These are phyloP conservation scores for Lucilia cuprina DNA, from an alignment of 1,140 invertebrate species.

Conservation along the genomic window DNA sequence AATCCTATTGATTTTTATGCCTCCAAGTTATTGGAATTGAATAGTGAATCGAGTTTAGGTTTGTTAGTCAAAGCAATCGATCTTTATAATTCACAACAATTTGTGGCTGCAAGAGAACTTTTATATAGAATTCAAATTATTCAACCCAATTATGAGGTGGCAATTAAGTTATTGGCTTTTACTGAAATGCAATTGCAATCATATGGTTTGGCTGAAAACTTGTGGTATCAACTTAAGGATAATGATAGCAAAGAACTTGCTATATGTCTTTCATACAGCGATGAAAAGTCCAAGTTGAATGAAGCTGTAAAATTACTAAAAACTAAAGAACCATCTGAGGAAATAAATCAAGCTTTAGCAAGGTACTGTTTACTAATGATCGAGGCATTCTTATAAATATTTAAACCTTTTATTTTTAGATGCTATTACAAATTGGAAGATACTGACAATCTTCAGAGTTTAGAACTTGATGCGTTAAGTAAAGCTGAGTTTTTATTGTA, in stretches of 20 bases:
- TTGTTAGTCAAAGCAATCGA: conserved; percentile 69
- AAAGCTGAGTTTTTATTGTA: conserved; percentile 52
- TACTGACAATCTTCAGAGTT: conserved; percentile 38
- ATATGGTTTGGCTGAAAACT: conserved; percentile 50
- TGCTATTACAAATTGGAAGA: conserved; percentile 49
- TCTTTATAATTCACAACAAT: conserved; percentile 64
- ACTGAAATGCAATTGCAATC: conserved; percentile 55
- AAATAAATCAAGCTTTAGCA: conserved; percentile 34
- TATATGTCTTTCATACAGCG: conserved; percentile 49
- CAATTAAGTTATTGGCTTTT: conserved; percentile 49
- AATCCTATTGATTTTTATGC: conserved; percentile 63
- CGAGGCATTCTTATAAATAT: not conserved
- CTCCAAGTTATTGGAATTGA: conserved; percentile 63
- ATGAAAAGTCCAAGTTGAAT: conserved; percentile 37
- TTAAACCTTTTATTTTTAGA: conserved; percentile 38
- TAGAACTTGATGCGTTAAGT: conserved; percentile 43
- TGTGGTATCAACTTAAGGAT: conserved; percentile 45
- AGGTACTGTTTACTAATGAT: conserved; percentile 24
- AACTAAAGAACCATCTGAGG: conserved; percentile 5
- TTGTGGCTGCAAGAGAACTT: conserved; percentile 66
- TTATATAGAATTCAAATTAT: conserved; percentile 56
- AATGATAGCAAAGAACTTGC: conserved; percentile 41
- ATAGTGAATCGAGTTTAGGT: conserved; percentile 68
- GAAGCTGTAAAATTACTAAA: conserved; percentile 43
- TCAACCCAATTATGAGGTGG: conserved; percentile 47